Conservation (phyloP, 2,888 invertebrate genomes). For the Meandrusa payeni region DNA sequence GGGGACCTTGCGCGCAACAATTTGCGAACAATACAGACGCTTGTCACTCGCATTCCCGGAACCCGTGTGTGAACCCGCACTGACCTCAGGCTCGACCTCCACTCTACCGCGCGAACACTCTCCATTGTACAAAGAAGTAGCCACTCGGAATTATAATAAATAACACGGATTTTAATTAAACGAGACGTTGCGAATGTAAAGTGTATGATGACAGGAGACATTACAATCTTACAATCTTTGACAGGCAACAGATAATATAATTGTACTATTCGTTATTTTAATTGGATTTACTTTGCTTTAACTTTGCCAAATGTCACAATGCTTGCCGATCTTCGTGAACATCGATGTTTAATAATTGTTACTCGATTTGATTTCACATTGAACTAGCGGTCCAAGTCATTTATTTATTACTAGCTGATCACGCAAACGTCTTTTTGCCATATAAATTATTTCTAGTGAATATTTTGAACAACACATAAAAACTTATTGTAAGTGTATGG, state of each 20-base stretch:
- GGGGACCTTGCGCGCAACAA: constrained; percentile 54
- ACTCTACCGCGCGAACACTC: constrained; percentile 31
- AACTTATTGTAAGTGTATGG: no score
- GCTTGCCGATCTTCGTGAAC: no score
- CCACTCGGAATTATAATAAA: constrained; percentile 20
- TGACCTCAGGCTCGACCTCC: constrained; percentile 63
- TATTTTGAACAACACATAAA: no score
- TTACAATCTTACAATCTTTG: constrained; percentile 12
- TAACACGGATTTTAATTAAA: constrained; percentile 20
- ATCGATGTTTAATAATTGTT: no score
- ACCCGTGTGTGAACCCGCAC: constrained; percentile 46
- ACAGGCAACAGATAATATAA: constrained; percentile 6
- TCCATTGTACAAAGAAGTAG: constrained; percentile 30
- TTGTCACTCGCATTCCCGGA: constrained; percentile 72
- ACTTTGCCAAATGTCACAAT: no score
- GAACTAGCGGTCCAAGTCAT: no score
- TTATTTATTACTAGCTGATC: no score
- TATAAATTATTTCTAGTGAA: no score
- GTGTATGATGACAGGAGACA: constrained; percentile 13
- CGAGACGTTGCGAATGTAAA: constrained; percentile 15
- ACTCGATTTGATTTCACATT: no score
- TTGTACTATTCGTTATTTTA: no score
- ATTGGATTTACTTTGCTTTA: no score
- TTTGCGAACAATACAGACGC: constrained; percentile 65
- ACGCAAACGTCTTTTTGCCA: no score